Conservation (phyloP, 2,888 invertebrate species). For the Plagodis dolabraria region DNA sequence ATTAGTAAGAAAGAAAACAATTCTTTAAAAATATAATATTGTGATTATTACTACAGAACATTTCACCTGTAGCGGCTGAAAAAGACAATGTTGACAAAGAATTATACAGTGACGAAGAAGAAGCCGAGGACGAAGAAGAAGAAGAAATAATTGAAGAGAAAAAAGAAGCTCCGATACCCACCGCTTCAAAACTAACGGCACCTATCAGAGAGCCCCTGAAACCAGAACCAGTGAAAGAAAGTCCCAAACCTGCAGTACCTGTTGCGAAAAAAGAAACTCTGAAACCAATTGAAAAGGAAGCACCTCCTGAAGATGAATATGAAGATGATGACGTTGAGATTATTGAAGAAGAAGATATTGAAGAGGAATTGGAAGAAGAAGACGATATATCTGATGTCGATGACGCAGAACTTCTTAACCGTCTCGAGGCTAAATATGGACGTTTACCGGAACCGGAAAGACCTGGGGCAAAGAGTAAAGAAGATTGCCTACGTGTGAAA, state of each 20-base stretch:
- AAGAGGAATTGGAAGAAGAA: constrained; percentile 80
- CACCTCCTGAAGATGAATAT: constrained; percentile 50
- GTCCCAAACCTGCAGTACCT: constrained; percentile 54
- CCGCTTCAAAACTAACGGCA: constrained; percentile 13
- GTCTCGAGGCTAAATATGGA: constrained; percentile 90
- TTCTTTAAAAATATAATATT: not conserved
- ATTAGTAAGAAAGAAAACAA: too few relatives aligned
- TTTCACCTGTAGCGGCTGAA: constrained; percentile 34
- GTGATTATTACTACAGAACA: constrained; percentile 45
- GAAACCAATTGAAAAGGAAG: constrained; percentile 41
- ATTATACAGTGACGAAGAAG: constrained; percentile 70
- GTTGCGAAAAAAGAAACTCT: constrained; percentile 30
- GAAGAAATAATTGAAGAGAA: constrained; percentile 51
- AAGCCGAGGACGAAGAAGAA: constrained; percentile 61
- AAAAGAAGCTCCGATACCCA: constrained; percentile 11
- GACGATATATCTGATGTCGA: constrained; percentile 87
- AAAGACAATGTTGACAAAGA: constrained; percentile 58
- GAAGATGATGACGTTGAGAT: constrained; percentile 76
- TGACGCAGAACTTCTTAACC: constrained; percentile 88
- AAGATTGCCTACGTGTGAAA: constrained; percentile 22
- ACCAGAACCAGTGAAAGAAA: constrained; percentile 41
- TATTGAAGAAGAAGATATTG: constrained; percentile 76
- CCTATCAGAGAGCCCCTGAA: constrained; percentile 40
- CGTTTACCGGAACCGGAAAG: constrained; percentile 85
- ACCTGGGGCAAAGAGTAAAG: constrained; percentile 79